Conservation (phyloP, 2,888 invertebrate species). For the Danaus chrysippus region DNA sequence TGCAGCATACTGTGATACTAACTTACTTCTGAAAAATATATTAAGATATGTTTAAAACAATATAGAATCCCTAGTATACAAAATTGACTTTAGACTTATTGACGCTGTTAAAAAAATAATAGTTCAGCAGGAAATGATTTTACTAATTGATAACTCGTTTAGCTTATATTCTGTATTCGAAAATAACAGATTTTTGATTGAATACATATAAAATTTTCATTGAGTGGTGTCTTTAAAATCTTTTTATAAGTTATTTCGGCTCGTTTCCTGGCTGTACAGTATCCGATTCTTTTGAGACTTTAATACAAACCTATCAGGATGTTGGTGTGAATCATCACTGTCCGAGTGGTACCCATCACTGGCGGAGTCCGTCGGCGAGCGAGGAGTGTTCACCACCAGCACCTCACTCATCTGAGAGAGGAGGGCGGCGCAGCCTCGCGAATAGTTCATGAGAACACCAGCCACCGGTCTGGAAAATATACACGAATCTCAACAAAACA, state of each 20-base stretch:
- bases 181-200: too few species aligned
- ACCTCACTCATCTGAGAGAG: constrained; percentile 86
- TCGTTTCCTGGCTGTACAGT: too few species aligned
- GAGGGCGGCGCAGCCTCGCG: constrained; percentile 86
- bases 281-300: too few species aligned
- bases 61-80: too few species aligned
- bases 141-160: too few species aligned
- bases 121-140: too few species aligned
- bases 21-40: constrained; percentile 73
- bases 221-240: too few species aligned
- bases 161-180: too few species aligned
- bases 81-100: too few species aligned
- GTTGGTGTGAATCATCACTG: constrained; percentile 79
- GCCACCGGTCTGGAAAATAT: constrained; percentile 80
- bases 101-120: too few species aligned
- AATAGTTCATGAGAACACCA: constrained; percentile 85
- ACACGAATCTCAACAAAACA: not conserved
- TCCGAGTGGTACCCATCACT: constrained; percentile 93
- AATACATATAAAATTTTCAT: too few species aligned
- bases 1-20: constrained; percentile 88
- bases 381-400: constrained; percentile 71
- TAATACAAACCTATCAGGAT: constrained; percentile 55
- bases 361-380: constrained; percentile 69
- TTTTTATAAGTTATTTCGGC: too few species aligned
- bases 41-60: not conserved